Evolutionary conservation across 2,888 invertebrate species (phyloP).

Genomic region (Pammene fasciana): DNA sequence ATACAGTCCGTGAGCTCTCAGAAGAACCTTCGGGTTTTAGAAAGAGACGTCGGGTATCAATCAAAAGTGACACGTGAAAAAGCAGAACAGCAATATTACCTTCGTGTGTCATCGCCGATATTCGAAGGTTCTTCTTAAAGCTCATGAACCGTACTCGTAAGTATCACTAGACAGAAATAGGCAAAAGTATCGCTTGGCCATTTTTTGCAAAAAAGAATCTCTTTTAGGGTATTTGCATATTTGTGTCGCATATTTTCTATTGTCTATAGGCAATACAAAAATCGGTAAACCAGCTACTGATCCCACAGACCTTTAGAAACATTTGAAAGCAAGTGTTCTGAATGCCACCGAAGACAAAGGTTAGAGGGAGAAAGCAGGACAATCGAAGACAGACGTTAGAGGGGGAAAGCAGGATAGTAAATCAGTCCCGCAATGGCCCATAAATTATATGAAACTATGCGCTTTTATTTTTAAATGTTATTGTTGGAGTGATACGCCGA

Average conservation of each 20-base stretch:
- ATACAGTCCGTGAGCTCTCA: no score
- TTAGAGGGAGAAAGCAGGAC: constrained; percentile 52
- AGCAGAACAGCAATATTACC: no score
- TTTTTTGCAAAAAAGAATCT: no score
- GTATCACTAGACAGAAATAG: no score
- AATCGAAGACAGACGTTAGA: constrained; percentile 32
- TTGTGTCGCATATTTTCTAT: constrained; percentile 1
- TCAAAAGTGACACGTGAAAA: no score
- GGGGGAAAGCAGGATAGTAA: constrained; percentile 60
- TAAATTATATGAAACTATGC: constrained; percentile 74
- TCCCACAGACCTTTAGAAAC: neutral
- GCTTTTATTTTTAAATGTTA: constrained; percentile 53
- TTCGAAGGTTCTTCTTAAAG: no score
- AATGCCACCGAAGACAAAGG: constrained; percentile 32
- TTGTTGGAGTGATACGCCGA: constrained; percentile 52
- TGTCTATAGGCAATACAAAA: neutral
- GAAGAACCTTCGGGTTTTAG: no score
- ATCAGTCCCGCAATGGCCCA: constrained; percentile 61
- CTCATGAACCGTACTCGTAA: no score
- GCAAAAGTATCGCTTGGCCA: no score
- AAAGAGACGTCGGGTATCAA: no score
- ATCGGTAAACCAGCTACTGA: constrained; percentile 3
- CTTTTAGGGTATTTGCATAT: neutral
- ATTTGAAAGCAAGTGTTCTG: constrained; percentile 27
- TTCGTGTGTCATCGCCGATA: no score